phyloP scores from a whole-genome alignment of 2,113 vertebrate genomes.

The Anoura caudifer region DNA sequence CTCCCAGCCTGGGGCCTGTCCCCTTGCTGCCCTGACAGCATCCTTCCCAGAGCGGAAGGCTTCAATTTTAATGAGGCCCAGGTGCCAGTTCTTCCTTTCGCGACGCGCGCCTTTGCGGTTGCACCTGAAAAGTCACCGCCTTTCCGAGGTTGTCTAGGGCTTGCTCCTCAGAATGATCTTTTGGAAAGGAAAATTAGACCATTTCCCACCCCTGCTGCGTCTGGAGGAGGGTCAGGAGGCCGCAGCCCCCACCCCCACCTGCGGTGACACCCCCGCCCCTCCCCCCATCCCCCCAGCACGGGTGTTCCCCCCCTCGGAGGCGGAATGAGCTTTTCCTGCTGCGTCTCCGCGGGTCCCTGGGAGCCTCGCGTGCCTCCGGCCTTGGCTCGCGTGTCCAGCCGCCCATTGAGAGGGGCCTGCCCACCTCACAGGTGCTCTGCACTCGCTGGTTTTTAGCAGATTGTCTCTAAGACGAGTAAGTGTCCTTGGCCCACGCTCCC shows the following conservation, averaged over 20 bases:
- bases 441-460: neutral
- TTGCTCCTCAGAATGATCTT: neutral
- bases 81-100: neutral
- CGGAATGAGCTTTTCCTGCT: too few species aligned
- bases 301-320: neutral
- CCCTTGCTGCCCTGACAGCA: neutral
- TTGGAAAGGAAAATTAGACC: neutral
- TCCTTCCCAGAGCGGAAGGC: neutral
- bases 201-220: neutral
- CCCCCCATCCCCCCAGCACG: neutral
- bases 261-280: neutral
- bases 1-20: neutral
- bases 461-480: neutral
- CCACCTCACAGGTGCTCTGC: too few species aligned
- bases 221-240: too few species aligned
- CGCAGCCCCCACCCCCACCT: rapidly evolving
- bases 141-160: neutral
- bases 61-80: neutral
- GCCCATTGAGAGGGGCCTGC: too few species aligned
- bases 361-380: too few species aligned
- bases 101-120: neutral
- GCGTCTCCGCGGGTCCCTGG: neutral
- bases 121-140: neutral
- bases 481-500: neutral
- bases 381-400: neutral